phyloP scores from a whole-genome alignment of 2,797 vertebrate species.

The Linurgus olivaceus region DNA sequence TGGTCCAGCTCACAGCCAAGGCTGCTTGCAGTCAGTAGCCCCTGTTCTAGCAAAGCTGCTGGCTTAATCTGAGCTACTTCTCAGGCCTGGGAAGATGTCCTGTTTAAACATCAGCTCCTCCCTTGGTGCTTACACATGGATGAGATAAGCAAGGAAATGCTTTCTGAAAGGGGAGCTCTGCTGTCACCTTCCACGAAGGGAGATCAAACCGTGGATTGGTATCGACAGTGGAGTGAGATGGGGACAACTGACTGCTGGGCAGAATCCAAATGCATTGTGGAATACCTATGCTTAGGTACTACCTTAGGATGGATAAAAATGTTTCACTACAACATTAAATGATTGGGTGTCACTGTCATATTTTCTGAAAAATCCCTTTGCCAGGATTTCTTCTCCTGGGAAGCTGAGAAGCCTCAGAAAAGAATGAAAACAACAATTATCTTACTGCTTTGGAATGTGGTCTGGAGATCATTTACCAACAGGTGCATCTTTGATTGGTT shows the following conservation, averaged over 20 bases:
- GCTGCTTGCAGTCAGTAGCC: not conserved
- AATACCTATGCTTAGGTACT: not conserved
- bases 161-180: not conserved
- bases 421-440: too few species aligned
- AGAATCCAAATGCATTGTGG: not conserved
- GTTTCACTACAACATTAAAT: not conserved
- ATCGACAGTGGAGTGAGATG: not conserved
- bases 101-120: not conserved
- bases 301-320: not conserved
- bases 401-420: too few species aligned
- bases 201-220: constrained; percentile 5
- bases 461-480: too few species aligned
- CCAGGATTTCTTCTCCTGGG: too few species aligned
- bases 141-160: not conserved
- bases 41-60: not conserved
- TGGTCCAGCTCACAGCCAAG: not conserved
- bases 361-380: too few species aligned
- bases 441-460: too few species aligned
- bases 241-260: not conserved
- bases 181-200: constrained; percentile 29
- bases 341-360: not conserved
- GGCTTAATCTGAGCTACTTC: not conserved
- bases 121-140: not conserved
- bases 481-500: too few species aligned
- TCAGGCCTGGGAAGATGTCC: not conserved